Percentiles rank a stretch among this genome's conserved stretches.
Evolutionary conservation across 2,113 vertebrate genomes (phyloP).

Genomic region (Tiliqua scincoides): DNA sequence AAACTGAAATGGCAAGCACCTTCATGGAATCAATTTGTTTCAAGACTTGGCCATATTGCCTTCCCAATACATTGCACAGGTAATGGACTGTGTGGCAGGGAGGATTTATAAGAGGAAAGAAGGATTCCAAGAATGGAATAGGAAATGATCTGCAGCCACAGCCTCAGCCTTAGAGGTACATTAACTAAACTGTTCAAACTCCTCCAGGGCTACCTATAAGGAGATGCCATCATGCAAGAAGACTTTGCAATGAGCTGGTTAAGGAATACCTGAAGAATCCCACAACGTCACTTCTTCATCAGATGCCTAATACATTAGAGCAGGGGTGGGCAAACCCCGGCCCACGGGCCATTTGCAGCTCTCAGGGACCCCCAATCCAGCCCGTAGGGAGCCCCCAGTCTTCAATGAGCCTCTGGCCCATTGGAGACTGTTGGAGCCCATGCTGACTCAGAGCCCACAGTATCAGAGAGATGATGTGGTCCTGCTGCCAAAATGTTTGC

Average conservation of each 20-base stretch:
- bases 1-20: conserved; percentile 45
- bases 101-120: conserved; percentile 35
- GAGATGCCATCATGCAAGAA: background rate
- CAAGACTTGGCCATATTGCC: conserved; percentile 38
- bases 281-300: background rate
- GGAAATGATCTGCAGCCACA: conserved; percentile 20
- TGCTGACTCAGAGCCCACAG: too few relatives aligned
- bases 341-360: too few relatives aligned
- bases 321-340: too few relatives aligned
- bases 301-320: background rate
- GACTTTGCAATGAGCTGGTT: background rate
- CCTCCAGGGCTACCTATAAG: background rate
- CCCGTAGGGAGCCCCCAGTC: too few relatives aligned
- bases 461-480: too few relatives aligned
- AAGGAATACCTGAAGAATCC: background rate
- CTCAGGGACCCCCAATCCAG: too few relatives aligned
- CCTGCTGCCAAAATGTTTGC: too few relatives aligned
- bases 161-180: conserved; percentile 15
- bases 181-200: background rate
- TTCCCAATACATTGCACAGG: conserved; percentile 26
- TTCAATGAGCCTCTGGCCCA: too few relatives aligned
- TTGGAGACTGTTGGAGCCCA: too few relatives aligned
- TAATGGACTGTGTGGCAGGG: conserved; percentile 41
- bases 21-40: conserved; percentile 35
- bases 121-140: conserved; percentile 10